Percentiles rank a stretch among this genome's conserved stretches.
Conservation (phyloP, 2,888 invertebrate genomes). For the Orthosia gracilis region DNA sequence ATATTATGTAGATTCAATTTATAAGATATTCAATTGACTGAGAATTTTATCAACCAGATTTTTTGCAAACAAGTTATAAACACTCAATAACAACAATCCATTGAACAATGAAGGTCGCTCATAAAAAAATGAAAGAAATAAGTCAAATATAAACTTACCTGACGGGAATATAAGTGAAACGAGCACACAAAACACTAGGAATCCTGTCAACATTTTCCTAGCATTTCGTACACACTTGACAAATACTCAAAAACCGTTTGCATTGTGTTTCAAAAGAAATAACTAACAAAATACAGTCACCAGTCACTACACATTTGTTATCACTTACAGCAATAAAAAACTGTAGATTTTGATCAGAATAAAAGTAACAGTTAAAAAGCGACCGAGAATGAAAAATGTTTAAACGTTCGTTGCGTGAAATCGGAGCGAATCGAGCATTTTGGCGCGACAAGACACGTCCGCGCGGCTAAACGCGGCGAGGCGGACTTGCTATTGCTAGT, state of each 20-base stretch:
- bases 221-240: conserved; percentile 80
- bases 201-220: conserved; percentile 87
- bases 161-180: conserved; percentile 79
- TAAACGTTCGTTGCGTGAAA: conserved; percentile 66
- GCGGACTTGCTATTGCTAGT: conserved; percentile 69
- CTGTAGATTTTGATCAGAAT: conserved; percentile 76
- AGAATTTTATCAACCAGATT: not conserved
- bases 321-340: conserved; percentile 75
- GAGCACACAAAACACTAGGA: conserved; percentile 80
- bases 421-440: conserved; percentile 75
- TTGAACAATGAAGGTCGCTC: conserved; percentile 31
- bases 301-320: conserved; percentile 75
- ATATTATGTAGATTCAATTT: not conserved
- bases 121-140: not conserved
- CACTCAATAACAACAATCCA: conserved; percentile 17
- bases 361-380: conserved; percentile 76
- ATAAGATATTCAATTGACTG: not conserved
- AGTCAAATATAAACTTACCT: conserved; percentile 76
- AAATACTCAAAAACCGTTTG: conserved; percentile 82
- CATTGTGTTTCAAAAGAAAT: conserved; percentile 81
- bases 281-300: conserved; percentile 71
- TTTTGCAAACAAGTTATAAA: conserved; percentile 21
- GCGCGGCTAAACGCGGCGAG: conserved; percentile 72
- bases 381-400: conserved; percentile 49
- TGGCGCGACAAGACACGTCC: conserved; percentile 77